Base-by-base conservation (phyloP, 2,113 vertebrate genomes). In the Mastomys natalensis region DNA sequence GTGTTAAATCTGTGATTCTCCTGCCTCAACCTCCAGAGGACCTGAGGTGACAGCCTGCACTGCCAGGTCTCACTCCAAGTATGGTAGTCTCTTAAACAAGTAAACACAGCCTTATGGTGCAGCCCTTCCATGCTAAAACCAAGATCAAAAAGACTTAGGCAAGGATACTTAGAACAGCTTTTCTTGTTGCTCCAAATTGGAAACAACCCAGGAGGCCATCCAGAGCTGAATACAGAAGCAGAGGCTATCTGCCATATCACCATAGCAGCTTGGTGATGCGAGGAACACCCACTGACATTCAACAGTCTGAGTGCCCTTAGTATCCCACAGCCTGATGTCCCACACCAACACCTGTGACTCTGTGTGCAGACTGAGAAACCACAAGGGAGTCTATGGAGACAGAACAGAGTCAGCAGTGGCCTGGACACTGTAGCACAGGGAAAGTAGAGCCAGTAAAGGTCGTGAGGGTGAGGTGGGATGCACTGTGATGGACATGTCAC, bases 401-500 rank as follows among this genome's bases (percentile, higher is more conserved):
- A 68, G 78, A 48, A 70, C 34, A 13, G 34, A 66, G 34, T 26
- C 1, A 0, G 13, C 53, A 10, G 68, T 37, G 1, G 22, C 45
- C 82, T 37, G 53, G 74, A 58, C 43, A 58, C 0, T 0, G 26
- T 15, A 19, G 5, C 22, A 12, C 3, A 1, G 82, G 64, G 37
- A 40, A 55, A 34, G 53, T 22, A 29, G 76, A 55, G 5, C 4
- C 51, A 24, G 40, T n/a, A 10, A 60, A 64, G 17, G 31, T 0
- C 1, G 0, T 1, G 55, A 84, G 55, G 22, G 8, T 13, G 12
- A 0, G 7, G 7, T 24, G 4, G 21, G 3, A 0, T 0, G 29
- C 8, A 17, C 53, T 19, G 26, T 12, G 34, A 19, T 5, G 10
- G 7, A 5, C n/a, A 45, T 51, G 62, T 55, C 37, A 6, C 1